Conservation (phyloP, 2,113 vertebrate species). For the Motacilla tschutschensis region DNA sequence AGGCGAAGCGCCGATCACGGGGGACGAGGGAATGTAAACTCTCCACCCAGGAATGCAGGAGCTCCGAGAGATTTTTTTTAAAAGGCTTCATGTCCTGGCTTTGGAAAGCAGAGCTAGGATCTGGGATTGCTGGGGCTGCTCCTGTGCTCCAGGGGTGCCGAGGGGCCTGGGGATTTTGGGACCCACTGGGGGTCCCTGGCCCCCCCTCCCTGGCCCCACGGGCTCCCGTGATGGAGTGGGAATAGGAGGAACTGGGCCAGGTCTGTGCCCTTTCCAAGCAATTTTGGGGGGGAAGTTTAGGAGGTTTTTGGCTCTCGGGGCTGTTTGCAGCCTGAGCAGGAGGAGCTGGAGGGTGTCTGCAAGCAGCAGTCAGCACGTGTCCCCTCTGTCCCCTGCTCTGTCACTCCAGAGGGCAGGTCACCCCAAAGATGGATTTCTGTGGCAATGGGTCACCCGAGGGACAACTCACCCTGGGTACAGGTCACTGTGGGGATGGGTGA, state of each 20-base stretch:
- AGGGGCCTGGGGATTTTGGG: neutral
- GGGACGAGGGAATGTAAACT: slow-evolving; percentile 35
- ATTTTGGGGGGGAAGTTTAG: rapidly evolving
- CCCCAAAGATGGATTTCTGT: neutral
- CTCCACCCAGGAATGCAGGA: slow-evolving; percentile 56
- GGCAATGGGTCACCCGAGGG: neutral
- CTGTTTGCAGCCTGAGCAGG: rapidly evolving
- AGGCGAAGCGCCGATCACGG: neutral
- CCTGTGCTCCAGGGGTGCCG: rapidly evolving
- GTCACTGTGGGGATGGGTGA: neutral
- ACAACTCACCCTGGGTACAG: neutral
- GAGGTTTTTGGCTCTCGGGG: neutral
- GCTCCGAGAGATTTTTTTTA: neutral
- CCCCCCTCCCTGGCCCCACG: rapidly evolving
- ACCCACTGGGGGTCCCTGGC: neutral
- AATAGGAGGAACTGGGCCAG: neutral
- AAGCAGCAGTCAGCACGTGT: rapidly evolving
- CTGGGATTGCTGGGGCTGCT: neutral
- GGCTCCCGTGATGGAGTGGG: neutral
- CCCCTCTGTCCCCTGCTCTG: neutral
- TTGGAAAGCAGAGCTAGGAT: neutral
- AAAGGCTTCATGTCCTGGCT: neutral
- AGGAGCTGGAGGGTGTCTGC: neutral
- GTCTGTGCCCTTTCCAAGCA: neutral
- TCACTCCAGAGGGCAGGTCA: neutral